Base-by-base conservation (phyloP, 64 coral and sea anemone species). In the Pachyseris speciosa region DNA sequence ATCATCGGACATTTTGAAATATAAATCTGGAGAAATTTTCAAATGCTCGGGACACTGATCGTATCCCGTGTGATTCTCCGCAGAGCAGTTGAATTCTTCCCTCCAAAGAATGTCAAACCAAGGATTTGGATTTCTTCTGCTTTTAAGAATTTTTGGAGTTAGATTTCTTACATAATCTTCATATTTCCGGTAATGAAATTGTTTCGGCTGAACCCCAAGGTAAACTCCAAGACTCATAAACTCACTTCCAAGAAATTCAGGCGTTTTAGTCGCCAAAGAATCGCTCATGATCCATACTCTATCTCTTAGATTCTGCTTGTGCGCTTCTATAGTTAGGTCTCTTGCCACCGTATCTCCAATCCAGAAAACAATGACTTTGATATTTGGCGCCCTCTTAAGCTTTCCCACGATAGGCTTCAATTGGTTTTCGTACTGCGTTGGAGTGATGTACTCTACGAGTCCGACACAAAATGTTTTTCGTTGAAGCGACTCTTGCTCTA, bases 301-400 rank as follows among this genome's bases (percentile, higher is more conserved):
- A 31, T 84, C 69, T 4, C 57, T 53, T 4, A 92, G 26, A 13
- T 84, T 44, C 27, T 85, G 89, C 25, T 37, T 60, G 5, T 53
- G 64, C 0, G 89, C 89, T 52, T 92, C 89, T 42, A 33, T 83
- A 24, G 83, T 71, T 16, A 92, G 31, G 13, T 84, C 89, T 19
- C n/a, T 84, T 0, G 89, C 89, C 63, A 84, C 64, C 1, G 78
- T 63, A 24, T 83, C 78, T 4, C 83, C 89, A 15, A 92, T 84
- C 92, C 93, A 94, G 25, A 94, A 43, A 20, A 89, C 68, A 13
- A 94, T 80, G 25, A 89, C 75, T 44, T 94, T 94, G 57, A 94
- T 85, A 25, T 94, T 84, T 13, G 37, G 44, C 5, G 69, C 67
- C 24, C 33, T 43, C 50, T 84, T 94, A 11, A 94, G 28, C n/a